These are phyloP conservation scores for Noctua fimbriata DNA, from an alignment of 2,888 invertebrate genomes.

Conservation along the genomic window DNA sequence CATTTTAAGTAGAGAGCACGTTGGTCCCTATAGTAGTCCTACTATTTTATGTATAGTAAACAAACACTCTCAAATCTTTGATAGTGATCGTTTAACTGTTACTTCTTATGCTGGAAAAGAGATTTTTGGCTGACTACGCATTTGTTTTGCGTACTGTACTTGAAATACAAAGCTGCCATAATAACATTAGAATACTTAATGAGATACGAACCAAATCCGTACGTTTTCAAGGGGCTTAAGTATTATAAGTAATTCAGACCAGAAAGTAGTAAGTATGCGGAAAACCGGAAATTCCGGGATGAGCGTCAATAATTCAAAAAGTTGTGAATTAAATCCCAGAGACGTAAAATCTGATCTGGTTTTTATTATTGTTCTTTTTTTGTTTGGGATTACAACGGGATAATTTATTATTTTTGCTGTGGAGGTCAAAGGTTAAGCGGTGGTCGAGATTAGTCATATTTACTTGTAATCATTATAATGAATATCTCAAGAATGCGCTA, in stretches of 20 bases:
- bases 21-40: no score
- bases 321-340: slow-evolving; percentile 28
- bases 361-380: slow-evolving; percentile 17
- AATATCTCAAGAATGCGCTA: neutral
- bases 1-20: no score
- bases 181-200: slow-evolving; percentile 54
- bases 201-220: slow-evolving; percentile 41
- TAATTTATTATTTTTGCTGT: slow-evolving; percentile 8
- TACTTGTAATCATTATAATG: neutral
- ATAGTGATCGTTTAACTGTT: no score
- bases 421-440: neutral
- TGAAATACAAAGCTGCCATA: slow-evolving; percentile 33
- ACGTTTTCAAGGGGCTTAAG: slow-evolving; percentile 45
- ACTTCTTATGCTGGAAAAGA: no score
- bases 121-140: neutral
- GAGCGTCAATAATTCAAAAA: slow-evolving; percentile 50
- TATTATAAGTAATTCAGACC: slow-evolving; percentile 35
- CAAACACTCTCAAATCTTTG: neutral
- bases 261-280: slow-evolving; percentile 5
- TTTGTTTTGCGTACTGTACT: slow-evolving; percentile 5
- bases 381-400: neutral
- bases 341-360: slow-evolving; percentile 2
- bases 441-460: neutral
- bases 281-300: slow-evolving; percentile 30
- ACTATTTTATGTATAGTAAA: neutral